A percentile compares a stretch with the other conserved stretches of the same genome.
Evolutionary conservation across 1,140 invertebrate species (phyloP).

Genomic region (Zaprionus nigranus): DNA sequence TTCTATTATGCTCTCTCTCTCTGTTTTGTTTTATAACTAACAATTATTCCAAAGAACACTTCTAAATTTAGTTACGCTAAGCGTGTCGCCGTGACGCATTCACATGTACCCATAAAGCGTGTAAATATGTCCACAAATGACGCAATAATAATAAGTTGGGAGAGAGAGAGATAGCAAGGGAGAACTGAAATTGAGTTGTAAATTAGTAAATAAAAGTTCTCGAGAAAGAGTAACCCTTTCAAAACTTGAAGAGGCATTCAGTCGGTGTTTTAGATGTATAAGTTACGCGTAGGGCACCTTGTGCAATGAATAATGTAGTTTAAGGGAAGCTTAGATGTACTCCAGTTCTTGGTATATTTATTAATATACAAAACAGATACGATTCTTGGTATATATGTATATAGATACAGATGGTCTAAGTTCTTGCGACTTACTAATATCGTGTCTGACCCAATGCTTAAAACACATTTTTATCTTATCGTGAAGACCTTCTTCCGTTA

Average conservation of each 20-base stretch:
- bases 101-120: conserved; percentile 25
- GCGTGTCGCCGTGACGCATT: conserved; percentile 40
- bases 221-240: background rate
- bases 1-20: background rate
- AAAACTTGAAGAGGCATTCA: background rate
- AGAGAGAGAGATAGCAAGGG: background rate
- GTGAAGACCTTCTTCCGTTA: background rate
- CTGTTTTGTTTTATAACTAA: conserved; percentile 28
- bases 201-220: conserved; percentile 6
- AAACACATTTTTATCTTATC: conserved; percentile 14
- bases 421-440: conserved; percentile 6
- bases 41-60: conserved; percentile 28
- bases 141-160: conserved; percentile 18
- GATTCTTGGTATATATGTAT: background rate
- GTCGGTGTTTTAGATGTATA: background rate
- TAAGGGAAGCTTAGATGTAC: background rate
- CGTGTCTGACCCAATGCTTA: background rate
- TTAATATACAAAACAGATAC: background rate
- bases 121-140: conserved; percentile 49
- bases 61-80: conserved; percentile 35
- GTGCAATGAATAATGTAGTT: conserved; percentile 4
- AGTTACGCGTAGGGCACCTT: conserved; percentile 41
- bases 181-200: conserved; percentile 4
- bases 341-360: background rate
- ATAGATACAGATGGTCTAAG: background rate